Percentiles rank a stretch among this genome's conserved stretches.
phyloP scores from a whole-genome alignment of 2,797 vertebrate species.

The Leuciscus waleckii region DNA sequence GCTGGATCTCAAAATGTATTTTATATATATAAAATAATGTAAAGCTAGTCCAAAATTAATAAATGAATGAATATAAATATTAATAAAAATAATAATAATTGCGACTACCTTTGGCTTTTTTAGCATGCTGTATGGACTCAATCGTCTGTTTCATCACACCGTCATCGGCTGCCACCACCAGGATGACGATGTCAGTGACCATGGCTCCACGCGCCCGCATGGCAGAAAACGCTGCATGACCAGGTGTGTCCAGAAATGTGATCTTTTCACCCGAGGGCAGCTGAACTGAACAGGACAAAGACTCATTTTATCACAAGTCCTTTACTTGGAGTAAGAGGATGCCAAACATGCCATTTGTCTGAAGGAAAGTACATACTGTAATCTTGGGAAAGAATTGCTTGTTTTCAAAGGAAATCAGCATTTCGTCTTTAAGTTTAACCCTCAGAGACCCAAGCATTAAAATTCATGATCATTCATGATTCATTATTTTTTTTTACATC shows the following conservation, averaged over 20 bases:
- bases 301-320: not conserved
- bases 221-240: slow-evolving; percentile 94
- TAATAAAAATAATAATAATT: not conserved
- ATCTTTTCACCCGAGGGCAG: slow-evolving; percentile 90
- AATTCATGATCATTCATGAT: not conserved
- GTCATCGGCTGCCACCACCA: slow-evolving; percentile 95
- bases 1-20: not conserved
- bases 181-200: slow-evolving; percentile 90
- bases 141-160: slow-evolving; percentile 95
- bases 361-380: not conserved
- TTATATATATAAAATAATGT: not conserved
- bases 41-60: too few relatives aligned
- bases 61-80: not conserved
- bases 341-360: not conserved
- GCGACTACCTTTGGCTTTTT: slow-evolving; percentile 81
- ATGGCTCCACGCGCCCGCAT: slow-evolving; percentile 90
- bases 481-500: not conserved
- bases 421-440: not conserved
- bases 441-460: not conserved
- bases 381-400: not conserved
- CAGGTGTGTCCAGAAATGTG: slow-evolving; percentile 96
- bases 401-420: not conserved
- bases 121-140: slow-evolving; percentile 92
- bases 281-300: slow-evolving; percentile 69
- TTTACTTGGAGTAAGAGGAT: not conserved